phyloP scores from a whole-genome alignment of 2,113 vertebrate species.

The Oreotrochilus melanogaster region DNA sequence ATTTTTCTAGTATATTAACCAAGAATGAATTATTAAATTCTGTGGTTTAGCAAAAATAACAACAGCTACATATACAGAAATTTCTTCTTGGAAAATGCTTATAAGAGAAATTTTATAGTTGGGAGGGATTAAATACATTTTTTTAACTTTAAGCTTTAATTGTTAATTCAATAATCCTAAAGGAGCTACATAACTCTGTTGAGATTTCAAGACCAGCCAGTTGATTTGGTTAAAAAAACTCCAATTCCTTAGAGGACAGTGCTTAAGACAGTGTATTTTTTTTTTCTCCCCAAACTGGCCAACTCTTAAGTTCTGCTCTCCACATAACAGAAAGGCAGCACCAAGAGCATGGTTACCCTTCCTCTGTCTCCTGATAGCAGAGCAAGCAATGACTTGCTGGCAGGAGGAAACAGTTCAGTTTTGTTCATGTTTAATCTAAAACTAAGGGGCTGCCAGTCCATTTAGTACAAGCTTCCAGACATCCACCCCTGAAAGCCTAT shows the following conservation, averaged over 20 bases:
- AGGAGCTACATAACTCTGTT: neutral
- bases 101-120: neutral
- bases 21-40: conserved; percentile 18
- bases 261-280: neutral
- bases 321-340: neutral
- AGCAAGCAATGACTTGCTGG: neutral
- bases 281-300: neutral
- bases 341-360: neutral
- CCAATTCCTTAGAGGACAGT: neutral
- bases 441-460: neutral
- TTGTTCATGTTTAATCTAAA: neutral
- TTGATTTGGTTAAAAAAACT: neutral
- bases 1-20: conserved; percentile 15
- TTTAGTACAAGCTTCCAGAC: neutral
- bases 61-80: neutral
- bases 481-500: neutral
- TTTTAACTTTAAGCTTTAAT: neutral
- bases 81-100: neutral
- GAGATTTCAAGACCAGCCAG: neutral
- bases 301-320: neutral
- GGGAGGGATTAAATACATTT: accelerated
- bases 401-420: neutral
- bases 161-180: neutral
- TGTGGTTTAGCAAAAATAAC: conserved; percentile 27
- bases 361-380: neutral